Evolutionary conservation across 1,140 invertebrate species (phyloP).

Genomic region (Nautilus pompilius): DNA sequence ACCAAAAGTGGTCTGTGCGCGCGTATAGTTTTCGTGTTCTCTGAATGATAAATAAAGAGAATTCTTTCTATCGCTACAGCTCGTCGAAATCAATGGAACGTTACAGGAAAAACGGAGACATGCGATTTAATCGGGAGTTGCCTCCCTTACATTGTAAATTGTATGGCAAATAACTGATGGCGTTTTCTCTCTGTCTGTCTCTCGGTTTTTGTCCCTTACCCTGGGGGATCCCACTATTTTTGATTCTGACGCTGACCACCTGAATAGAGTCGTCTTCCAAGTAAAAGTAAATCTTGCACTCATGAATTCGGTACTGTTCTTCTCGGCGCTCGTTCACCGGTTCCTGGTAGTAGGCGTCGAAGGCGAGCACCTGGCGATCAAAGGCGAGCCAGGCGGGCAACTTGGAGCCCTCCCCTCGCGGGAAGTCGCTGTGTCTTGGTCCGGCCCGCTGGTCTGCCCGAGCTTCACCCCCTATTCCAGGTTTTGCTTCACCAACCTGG

Average conservation of each 20-base stretch:
- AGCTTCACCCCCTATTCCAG: conserved; percentile 54
- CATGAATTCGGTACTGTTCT: conserved; percentile 52
- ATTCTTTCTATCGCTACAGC: not conserved
- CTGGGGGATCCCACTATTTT: conserved; percentile 54
- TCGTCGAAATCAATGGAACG: not conserved
- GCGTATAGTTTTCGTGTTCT: not conserved
- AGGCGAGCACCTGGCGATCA: conserved; percentile 68
- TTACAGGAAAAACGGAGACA: not conserved
- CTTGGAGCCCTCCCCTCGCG: conserved; percentile 63
- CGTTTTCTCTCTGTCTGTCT: not conserved
- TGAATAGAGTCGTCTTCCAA: conserved; percentile 57
- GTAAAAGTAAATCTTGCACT: conserved; percentile 56
- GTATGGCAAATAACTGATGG: not conserved
- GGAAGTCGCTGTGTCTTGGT: conserved; percentile 42
- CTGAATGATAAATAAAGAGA: not conserved
- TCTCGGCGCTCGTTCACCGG: conserved; percentile 51
- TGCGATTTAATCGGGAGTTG: not conserved
- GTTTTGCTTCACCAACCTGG: conserved; percentile 49
- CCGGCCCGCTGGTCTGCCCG: conserved; percentile 46
- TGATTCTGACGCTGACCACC: conserved; percentile 53
- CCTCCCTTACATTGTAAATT: not conserved
- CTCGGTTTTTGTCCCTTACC: too few species aligned
- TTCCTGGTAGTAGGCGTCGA: conserved; percentile 56
- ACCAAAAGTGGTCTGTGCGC: too few species aligned
- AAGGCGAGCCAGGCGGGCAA: conserved; percentile 80